These are phyloP conservation scores for Drosophila leontia DNA, from an alignment of 1,140 invertebrate species.

Conservation along the genomic window DNA sequence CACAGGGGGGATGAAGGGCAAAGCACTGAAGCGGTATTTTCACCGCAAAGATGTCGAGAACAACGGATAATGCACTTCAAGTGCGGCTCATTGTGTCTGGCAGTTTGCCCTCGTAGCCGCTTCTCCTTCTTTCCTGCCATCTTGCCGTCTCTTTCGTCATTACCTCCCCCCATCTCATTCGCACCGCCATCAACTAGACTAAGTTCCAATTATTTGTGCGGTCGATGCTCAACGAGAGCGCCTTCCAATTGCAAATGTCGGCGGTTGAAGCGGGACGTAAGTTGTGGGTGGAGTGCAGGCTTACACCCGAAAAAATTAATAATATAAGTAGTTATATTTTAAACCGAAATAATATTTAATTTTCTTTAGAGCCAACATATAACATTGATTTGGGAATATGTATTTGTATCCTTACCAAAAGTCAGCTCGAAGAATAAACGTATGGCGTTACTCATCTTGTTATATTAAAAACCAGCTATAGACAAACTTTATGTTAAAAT, in stretches of 20 bases:
- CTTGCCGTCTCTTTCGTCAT: slow-evolving; percentile 11
- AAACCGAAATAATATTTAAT: neutral
- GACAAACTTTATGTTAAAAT: too few species aligned
- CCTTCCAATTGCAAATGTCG: slow-evolving; percentile 53
- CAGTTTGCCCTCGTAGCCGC: slow-evolving; percentile 23
- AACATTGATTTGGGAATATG: too few species aligned
- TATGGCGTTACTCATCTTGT: too few species aligned
- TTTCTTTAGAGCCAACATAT: neutral
- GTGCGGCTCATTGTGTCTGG: slow-evolving; percentile 79
- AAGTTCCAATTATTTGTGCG: slow-evolving; percentile 83
- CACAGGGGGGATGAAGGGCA: neutral
- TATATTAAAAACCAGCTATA: too few species aligned
- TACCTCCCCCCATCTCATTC: slow-evolving; percentile 3
- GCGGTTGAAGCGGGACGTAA: slow-evolving; percentile 17
- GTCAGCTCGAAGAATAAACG: too few species aligned
- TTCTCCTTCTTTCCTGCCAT: slow-evolving; percentile 13
- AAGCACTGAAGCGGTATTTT: slow-evolving; percentile 42
- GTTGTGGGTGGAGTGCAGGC: slow-evolving; percentile 28
- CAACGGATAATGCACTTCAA: slow-evolving; percentile 81
- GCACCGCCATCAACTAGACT: slow-evolving; percentile 58
- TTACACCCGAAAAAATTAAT: slow-evolving; percentile 11
- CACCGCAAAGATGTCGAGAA: slow-evolving; percentile 75
- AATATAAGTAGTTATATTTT: neutral
- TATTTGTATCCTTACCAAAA: too few species aligned
- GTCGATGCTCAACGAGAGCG: slow-evolving; percentile 69